phyloP scores from a whole-genome alignment of 2,113 vertebrate species.

The Plestiodon gilberti region DNA sequence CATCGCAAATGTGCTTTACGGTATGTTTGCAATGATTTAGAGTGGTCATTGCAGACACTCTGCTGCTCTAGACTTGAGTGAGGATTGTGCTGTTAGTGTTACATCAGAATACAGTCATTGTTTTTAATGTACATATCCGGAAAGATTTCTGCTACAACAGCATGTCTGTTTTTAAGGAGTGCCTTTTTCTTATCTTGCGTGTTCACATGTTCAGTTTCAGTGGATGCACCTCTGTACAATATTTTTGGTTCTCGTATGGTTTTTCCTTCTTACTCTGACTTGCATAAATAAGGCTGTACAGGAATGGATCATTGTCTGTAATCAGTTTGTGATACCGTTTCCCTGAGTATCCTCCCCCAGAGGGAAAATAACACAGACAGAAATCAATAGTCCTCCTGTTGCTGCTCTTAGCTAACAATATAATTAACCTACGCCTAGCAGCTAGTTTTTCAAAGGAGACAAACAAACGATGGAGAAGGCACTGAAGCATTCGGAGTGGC shows the following conservation, averaged over 20 bases:
- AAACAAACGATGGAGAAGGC: background rate
- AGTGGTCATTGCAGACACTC: too few species aligned
- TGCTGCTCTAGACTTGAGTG: too few species aligned
- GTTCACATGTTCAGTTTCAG: background rate
- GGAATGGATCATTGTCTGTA: conserved; percentile 8
- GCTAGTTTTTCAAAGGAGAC: background rate
- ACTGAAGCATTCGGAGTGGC: background rate
- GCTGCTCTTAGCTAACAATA: conserved; percentile 35
- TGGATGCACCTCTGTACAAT: background rate
- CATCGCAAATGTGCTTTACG: too few species aligned
- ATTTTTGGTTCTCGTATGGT: background rate
- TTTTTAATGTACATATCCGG: background rate
- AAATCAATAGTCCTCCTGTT: conserved; percentile 67
- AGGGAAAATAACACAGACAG: conserved; percentile 59
- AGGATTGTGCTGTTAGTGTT: too few species aligned
- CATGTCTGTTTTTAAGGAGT: background rate
- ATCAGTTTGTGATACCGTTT: background rate
- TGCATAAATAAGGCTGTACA: conserved; percentile 51
- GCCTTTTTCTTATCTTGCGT: background rate
- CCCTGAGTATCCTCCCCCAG: conserved; percentile 22
- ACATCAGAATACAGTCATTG: background rate
- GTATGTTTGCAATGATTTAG: too few species aligned
- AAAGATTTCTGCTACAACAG: background rate
- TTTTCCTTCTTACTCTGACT: background rate
- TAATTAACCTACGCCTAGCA: conserved; percentile 29